Conservation (phyloP, 2,797 vertebrate species). For the Myripristis jacobus region DNA sequence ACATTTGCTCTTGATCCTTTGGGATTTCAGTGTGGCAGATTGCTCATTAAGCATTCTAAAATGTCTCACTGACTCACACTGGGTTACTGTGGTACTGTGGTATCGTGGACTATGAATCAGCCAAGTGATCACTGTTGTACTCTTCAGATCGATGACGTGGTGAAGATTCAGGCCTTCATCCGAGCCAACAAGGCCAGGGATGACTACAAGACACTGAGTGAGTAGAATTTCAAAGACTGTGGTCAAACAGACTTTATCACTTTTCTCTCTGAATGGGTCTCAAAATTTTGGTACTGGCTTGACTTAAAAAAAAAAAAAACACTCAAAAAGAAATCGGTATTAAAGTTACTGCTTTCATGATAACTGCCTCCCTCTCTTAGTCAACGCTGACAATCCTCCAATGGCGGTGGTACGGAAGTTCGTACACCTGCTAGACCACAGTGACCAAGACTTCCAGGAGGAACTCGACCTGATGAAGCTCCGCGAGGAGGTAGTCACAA, state of each 20-base stretch:
- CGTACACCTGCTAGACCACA: constrained; percentile 96
- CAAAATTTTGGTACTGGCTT: neutral
- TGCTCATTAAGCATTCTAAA: constrained; percentile 48
- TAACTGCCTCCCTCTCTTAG: constrained; percentile 68
- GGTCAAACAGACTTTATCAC: too few relatives aligned
- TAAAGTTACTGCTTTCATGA: neutral
- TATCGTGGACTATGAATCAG: constrained; percentile 49
- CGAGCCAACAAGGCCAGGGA: constrained; percentile 98
- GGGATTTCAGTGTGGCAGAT: constrained; percentile 6
- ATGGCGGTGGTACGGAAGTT: constrained; percentile 98
- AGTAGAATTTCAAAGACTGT: constrained; percentile 67
- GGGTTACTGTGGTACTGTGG: constrained; percentile 17
- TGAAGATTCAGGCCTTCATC: constrained; percentile 99
- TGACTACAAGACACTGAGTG: constrained; percentile 98
- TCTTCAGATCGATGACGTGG: constrained; percentile 90
- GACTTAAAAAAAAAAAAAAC: neutral
- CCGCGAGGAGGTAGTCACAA: constrained; percentile 95
- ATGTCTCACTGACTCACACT: constrained; percentile 19
- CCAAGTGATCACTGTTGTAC: constrained; percentile 35
- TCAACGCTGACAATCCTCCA: constrained; percentile 92
- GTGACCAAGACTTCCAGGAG: constrained; percentile 99
- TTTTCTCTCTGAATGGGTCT: too few relatives aligned
- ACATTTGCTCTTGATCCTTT: constrained; percentile 32
- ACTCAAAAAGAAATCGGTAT: too few relatives aligned
- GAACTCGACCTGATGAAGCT: constrained; percentile 96